Base-by-base conservation (phyloP, 1,140 invertebrate genomes). In the Drosophila navojoa region DNA sequence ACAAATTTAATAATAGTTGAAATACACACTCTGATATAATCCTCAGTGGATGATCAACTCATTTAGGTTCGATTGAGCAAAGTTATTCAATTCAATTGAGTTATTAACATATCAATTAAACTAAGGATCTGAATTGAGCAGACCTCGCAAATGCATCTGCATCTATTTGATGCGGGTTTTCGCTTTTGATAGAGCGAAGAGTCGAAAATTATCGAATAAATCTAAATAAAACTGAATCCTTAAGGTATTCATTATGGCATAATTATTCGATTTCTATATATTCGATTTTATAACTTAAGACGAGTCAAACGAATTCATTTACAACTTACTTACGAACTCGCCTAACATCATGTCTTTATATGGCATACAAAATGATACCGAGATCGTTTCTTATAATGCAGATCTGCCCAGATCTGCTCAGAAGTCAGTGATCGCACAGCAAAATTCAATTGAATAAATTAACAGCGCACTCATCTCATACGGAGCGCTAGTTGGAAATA, bases 401-500 rank as follows among this genome's bases (percentile, higher is more conserved):
- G 44, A 71, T 22, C 32, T 15, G 63, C 11, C 44, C n/a, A n/a
- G 35, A 58, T 44, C 32, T 15, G 63, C 11, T 52, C 16, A 35
- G 54, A 66, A 71, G 35, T 52, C 53, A 42, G 25, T 58, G 53
- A 70, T 19, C 50, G 49, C n/a, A 47, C 22, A 54, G 62, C 47
- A 50, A 70, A 52, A 50, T 32, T 44, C 25, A 52, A 72, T 59
- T 53, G 71, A 54, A 73, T 73, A 73, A 69, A 73, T 73, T 73
- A 73, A 50, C 40, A 59, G 45, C 54, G 38, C 16, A 40, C 58
- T 57, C 5, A 42, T 57, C 35, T 42, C 50, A 64, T 53, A 29
- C 32, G 10, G 15, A 29, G 50, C 38, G 32, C 50, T 53, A 53
- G 61, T 29, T 66, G 29, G 49, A 63, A 55, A 71, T 55, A 71